Evolutionary conservation across 2,888 invertebrate genomes (phyloP).

Genomic region (Agrotis exclamationis): DNA sequence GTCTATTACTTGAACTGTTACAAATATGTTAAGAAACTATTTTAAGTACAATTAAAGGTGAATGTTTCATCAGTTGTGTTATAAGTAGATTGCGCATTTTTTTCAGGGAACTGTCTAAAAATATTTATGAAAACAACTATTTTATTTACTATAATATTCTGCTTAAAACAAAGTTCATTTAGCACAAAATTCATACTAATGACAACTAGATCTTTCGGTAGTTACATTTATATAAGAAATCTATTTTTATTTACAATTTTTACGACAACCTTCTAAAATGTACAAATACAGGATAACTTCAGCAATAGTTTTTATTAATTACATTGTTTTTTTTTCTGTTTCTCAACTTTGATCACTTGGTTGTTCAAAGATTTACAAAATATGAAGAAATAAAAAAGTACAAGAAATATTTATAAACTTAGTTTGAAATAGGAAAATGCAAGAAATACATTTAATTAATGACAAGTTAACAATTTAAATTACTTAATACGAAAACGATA

Average conservation of each 20-base stretch:
- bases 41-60: neutral
- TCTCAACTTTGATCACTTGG: constrained; percentile 39
- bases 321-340: constrained; percentile 19
- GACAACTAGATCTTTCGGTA: constrained; percentile 57
- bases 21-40: neutral
- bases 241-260: constrained; percentile 74
- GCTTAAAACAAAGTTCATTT: constrained; percentile 46
- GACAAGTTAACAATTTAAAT: constrained; percentile 51
- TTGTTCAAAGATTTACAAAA: constrained; percentile 41
- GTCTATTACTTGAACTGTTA: constrained; percentile 9
- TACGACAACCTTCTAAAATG: constrained; percentile 65
- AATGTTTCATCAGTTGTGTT: neutral
- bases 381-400: neutral
- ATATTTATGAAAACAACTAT: constrained; percentile 3
- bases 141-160: constrained; percentile 23
- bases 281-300: constrained; percentile 61
- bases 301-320: constrained; percentile 35
- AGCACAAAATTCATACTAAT: constrained; percentile 62
- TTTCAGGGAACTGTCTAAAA: constrained; percentile 26
- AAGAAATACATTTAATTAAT: constrained; percentile 30
- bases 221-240: constrained; percentile 71
- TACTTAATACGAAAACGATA: constrained; percentile 38
- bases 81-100: neutral
- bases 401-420: neutral
- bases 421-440: constrained; percentile 13